phyloP scores from a whole-genome alignment of 1,140 invertebrate genomes.

The Bombus huntii region DNA sequence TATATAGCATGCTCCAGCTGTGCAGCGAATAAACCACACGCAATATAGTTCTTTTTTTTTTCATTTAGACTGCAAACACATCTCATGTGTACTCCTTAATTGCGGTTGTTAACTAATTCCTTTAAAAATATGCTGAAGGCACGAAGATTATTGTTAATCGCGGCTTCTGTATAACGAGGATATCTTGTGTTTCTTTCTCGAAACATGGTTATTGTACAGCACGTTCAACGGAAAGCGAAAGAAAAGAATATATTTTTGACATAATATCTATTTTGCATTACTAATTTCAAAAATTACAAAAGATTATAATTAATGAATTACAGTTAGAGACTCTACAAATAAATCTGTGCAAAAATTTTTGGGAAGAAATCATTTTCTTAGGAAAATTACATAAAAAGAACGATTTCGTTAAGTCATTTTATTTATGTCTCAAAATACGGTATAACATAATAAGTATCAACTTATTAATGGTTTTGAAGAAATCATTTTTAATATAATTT shows the following conservation, averaged over 20 bases:
- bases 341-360: too few relatives aligned
- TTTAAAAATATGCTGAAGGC: not conserved
- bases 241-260: not conserved
- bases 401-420: too few relatives aligned
- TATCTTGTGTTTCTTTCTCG: not conserved
- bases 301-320: too few relatives aligned
- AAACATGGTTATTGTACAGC: not conserved
- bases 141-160: constrained; percentile 27
- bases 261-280: not conserved
- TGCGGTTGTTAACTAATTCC: constrained; percentile 9
- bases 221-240: not conserved
- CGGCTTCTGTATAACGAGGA: not conserved
- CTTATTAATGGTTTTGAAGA: too few relatives aligned
- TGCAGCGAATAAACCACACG: constrained; percentile 16
- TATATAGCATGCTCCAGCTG: constrained; percentile 12
- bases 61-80: not conserved
- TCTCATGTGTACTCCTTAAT: constrained; percentile 3
- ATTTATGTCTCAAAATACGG: too few relatives aligned
- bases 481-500: too few relatives aligned
- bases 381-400: too few relatives aligned
- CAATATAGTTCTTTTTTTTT: not conserved
- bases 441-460: too few relatives aligned
- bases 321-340: too few relatives aligned
- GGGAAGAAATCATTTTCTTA: too few relatives aligned
- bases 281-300: not conserved